These are phyloP conservation scores for Pachyseris speciosa DNA, from an alignment of 64 coral and sea anemone genomes.

Conservation along the genomic window DNA sequence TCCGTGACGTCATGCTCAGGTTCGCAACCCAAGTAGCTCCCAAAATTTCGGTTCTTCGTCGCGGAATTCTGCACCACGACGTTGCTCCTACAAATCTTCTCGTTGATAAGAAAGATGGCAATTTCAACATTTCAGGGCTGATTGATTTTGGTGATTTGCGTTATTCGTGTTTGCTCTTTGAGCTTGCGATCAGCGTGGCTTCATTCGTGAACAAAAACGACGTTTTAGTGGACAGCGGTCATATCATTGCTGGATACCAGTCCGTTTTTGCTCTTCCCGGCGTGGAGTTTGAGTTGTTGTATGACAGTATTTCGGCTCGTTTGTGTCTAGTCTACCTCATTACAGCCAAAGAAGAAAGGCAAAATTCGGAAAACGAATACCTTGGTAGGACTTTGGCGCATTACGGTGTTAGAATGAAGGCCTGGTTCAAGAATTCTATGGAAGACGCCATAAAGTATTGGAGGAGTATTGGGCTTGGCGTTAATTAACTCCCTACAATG, in stretches of 20 bases:
- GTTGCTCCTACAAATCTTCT: conserved; percentile 49
- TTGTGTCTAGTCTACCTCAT: conserved; percentile 70
- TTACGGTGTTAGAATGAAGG: conserved; percentile 34
- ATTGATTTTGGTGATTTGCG: conserved; percentile 82
- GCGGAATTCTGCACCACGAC: conserved; percentile 64
- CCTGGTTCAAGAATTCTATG: neutral
- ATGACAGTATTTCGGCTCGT: conserved; percentile 58
- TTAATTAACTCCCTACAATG: neutral
- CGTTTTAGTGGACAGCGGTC: conserved; percentile 55
- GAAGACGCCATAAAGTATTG: conserved; percentile 3
- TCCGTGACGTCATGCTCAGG: conserved; percentile 17
- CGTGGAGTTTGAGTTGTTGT: conserved; percentile 68
- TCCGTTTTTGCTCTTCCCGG: conserved; percentile 59
- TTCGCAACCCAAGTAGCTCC: conserved; percentile 59
- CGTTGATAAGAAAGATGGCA: neutral
- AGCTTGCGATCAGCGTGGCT: conserved; percentile 54
- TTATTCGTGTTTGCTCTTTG: conserved; percentile 61
- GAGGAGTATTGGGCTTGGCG: neutral
- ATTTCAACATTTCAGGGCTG: conserved; percentile 59
- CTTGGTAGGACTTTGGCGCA: neutral
- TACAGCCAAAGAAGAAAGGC: neutral
- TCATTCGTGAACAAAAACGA: conserved; percentile 43
- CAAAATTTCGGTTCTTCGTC: conserved; percentile 20
- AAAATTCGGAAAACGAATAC: neutral
- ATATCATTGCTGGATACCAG: conserved; percentile 81